A percentile compares a stretch with the other conserved stretches of the same genome.
These are phyloP conservation scores for Rhinopomastus cyanomelas DNA, from an alignment of 2,113 vertebrate genomes.

Conservation along the genomic window DNA sequence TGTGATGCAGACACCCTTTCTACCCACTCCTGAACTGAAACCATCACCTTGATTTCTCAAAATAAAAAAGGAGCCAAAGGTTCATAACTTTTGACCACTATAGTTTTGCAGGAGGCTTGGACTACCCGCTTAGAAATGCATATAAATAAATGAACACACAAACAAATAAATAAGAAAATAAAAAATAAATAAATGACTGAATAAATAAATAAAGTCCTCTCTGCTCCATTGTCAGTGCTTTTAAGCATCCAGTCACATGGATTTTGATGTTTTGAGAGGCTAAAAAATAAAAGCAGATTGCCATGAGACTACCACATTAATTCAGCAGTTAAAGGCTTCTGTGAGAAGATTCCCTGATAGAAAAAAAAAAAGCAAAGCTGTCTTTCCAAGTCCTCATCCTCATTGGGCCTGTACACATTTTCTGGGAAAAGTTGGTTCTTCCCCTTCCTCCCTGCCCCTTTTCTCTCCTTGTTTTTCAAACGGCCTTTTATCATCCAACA, in stretches of 20 bases:
- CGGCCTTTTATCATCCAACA: slow-evolving; percentile 74
- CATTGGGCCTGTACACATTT: slow-evolving; percentile 45
- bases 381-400: slow-evolving; percentile 44
- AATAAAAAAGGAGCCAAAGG: neutral
- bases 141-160: neutral
- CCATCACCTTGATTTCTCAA: neutral
- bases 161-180: neutral
- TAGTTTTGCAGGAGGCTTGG: neutral
- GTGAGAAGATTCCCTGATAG: slow-evolving; percentile 57
- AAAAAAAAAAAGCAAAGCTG: slow-evolving; percentile 57
- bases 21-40: slow-evolving; percentile 1
- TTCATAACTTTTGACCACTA: slow-evolving; percentile 11
- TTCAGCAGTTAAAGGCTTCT: slow-evolving; percentile 59
- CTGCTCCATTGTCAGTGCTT: slow-evolving; percentile 39
- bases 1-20: neutral
- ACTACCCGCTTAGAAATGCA: neutral
- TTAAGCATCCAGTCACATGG: slow-evolving; percentile 62
- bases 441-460: neutral
- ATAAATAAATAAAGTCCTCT: neutral
- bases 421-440: slow-evolving; percentile 64
- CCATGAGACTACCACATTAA: slow-evolving; percentile 53
- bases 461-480: neutral
- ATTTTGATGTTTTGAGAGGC: slow-evolving; percentile 60
- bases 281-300: slow-evolving; percentile 42
- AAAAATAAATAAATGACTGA: no score